A percentile compares a stretch with the other conserved stretches of the same genome.
These are phyloP conservation scores for Hydrotaea cyrtoneurina DNA, from an alignment of 2,888 invertebrate genomes.

Conservation along the genomic window DNA sequence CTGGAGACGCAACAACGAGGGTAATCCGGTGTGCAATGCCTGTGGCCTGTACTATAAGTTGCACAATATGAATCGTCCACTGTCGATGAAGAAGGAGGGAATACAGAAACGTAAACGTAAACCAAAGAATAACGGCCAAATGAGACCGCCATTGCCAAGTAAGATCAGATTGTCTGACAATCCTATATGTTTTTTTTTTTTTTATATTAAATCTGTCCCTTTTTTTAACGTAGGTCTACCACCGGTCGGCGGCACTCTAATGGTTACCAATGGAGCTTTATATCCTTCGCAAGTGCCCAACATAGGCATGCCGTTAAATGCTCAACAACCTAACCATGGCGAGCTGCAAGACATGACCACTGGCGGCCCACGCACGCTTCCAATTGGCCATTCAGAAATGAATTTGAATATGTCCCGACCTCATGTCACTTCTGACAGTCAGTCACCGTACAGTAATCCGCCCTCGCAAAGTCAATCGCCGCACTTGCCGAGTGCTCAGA, in stretches of 20 bases:
- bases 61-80: slow-evolving; percentile 89
- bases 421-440: slow-evolving; percentile 76
- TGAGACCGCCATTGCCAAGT: slow-evolving; percentile 76
- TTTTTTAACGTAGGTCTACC: slow-evolving; percentile 70
- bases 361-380: slow-evolving; percentile 60
- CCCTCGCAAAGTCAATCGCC: slow-evolving; percentile 81
- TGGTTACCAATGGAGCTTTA: slow-evolving; percentile 72
- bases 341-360: slow-evolving; percentile 78
- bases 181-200: not conserved
- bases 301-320: slow-evolving; percentile 69
- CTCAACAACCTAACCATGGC: slow-evolving; percentile 65
- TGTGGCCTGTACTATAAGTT: slow-evolving; percentile 83
- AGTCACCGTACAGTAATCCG: slow-evolving; percentile 76
- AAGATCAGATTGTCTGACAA: slow-evolving; percentile 63
- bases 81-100: slow-evolving; percentile 99
- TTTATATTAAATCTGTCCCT: not conserved
- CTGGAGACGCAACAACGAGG: slow-evolving; percentile 93
- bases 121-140: slow-evolving; percentile 84
- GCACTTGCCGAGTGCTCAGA: slow-evolving; percentile 82
- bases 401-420: slow-evolving; percentile 76
- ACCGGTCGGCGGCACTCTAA: slow-evolving; percentile 71
- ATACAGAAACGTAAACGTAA: slow-evolving; percentile 98
- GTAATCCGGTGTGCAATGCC: slow-evolving; percentile 93
- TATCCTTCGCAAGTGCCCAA: slow-evolving; percentile 79
- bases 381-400: slow-evolving; percentile 69